These are phyloP conservation scores for Dunckerocampus dactyliophorus DNA, from an alignment of 2,113 vertebrate genomes.

Conservation along the genomic window DNA sequence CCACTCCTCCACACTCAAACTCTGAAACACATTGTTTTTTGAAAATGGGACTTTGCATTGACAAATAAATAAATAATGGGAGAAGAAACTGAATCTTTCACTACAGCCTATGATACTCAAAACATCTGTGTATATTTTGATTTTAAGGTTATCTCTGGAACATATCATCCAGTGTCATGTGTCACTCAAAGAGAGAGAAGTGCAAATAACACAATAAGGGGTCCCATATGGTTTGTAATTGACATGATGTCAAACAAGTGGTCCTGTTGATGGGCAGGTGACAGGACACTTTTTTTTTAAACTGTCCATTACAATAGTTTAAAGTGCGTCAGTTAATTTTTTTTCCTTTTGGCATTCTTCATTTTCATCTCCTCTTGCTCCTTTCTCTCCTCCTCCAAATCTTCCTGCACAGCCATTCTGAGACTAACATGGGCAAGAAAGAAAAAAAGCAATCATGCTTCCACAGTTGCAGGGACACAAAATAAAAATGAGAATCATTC, in stretches of 20 bases:
- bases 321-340: conserved; percentile 60
- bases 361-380: conserved; percentile 82
- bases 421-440: conserved; percentile 66
- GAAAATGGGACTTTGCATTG: conserved; percentile 38
- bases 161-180: conserved; percentile 25
- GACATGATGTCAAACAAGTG: background rate
- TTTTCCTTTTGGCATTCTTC: conserved; percentile 78
- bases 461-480: background rate
- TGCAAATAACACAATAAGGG: conserved; percentile 20
- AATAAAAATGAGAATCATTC: background rate
- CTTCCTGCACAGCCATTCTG: conserved; percentile 84
- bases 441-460: background rate
- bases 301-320: background rate
- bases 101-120: background rate
- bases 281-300: background rate
- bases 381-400: conserved; percentile 82
- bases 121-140: conserved; percentile 30
- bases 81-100: conserved; percentile 3
- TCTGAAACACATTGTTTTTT: conserved; percentile 26
- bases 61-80: conserved; percentile 61
- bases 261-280: background rate
- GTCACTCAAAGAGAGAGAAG: conserved; percentile 41
- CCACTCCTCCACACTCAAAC: conserved; percentile 7
- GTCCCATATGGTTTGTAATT: conserved; percentile 5
- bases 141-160: conserved; percentile 1